Percentiles rank a stretch among this genome's conserved stretches.
These are phyloP conservation scores for Ochlodes sylvanus DNA, from an alignment of 2,888 invertebrate genomes.

Conservation along the genomic window DNA sequence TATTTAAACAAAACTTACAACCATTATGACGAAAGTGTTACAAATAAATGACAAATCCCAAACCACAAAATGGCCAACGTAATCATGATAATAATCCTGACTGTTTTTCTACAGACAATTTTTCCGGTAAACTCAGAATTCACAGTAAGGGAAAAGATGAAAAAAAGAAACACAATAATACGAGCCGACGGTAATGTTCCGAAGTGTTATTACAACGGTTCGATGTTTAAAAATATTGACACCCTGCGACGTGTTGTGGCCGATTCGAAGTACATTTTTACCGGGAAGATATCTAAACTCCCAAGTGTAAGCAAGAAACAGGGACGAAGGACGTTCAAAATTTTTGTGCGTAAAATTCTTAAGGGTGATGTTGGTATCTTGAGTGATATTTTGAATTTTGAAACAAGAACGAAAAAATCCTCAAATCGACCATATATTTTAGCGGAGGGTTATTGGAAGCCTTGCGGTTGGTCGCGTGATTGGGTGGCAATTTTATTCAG, in stretches of 20 bases:
- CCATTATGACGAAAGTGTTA: constrained; percentile 21
- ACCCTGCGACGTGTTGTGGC: constrained; percentile 69
- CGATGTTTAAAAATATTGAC: constrained; percentile 75
- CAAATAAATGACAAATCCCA: constrained; percentile 35
- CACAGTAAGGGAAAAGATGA: constrained; percentile 73
- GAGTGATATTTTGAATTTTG: constrained; percentile 77
- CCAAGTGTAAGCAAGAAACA: constrained; percentile 57
- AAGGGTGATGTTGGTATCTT: constrained; percentile 76
- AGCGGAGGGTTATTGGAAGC: constrained; percentile 63
- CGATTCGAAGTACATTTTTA: constrained; percentile 78
- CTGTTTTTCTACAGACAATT: constrained; percentile 51
- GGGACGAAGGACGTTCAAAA: constrained; percentile 69
- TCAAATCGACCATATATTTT: constrained; percentile 73
- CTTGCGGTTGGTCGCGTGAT: constrained; percentile 52
- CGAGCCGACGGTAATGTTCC: constrained; percentile 67
- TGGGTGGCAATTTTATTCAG: constrained; percentile 73
- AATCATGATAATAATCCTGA: constrained; percentile 42
- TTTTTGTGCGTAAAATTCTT: constrained; percentile 75
- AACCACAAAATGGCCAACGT: constrained; percentile 61
- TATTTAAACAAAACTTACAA: constrained; percentile 32
- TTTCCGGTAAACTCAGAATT: constrained; percentile 63
- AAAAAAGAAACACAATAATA: constrained; percentile 77
- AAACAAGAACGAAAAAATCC: constrained; percentile 72
- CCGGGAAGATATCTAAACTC: constrained; percentile 78
- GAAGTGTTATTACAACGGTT: constrained; percentile 69